phyloP scores from a whole-genome alignment of 2,797 vertebrate species.

The Propithecus perrieri region DNA sequence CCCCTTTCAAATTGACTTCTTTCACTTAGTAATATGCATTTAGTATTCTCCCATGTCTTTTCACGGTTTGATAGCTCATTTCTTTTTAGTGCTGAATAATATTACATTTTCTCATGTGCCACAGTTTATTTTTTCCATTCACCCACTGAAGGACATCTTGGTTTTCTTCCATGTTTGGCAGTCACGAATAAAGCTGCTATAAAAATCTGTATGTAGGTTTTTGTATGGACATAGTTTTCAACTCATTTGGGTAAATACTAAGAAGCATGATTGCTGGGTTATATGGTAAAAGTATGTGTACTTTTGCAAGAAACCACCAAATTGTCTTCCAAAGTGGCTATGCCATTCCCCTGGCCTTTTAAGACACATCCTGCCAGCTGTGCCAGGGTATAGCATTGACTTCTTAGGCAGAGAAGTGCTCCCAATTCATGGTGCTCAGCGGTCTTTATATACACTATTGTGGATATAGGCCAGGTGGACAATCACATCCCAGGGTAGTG shows the following conservation, averaged over 20 bases:
- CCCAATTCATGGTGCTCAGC: neutral
- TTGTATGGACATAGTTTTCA: neutral
- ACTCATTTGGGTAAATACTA: neutral
- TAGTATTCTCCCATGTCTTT: neutral
- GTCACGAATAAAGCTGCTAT: neutral
- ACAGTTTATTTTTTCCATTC: neutral
- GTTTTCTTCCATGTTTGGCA: neutral
- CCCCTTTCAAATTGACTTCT: neutral
- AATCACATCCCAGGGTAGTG: neutral
- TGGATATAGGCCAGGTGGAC: neutral
- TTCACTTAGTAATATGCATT: neutral
- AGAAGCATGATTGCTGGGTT: neutral
- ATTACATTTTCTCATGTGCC: neutral
- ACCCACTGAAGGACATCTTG: neutral
- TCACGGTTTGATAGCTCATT: neutral
- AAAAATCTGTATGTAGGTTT: neutral
- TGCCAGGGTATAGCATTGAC: too few species aligned
- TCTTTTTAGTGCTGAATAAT: neutral
- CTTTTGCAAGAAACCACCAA: neutral
- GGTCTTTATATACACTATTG: neutral
- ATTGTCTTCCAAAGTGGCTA: neutral
- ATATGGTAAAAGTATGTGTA: neutral
- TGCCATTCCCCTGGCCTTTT: neutral
- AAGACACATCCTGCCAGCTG: neutral
- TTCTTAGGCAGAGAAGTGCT: neutral